Evolutionary conservation across 2,888 invertebrate genomes (phyloP).

Genomic region (Zonitis immaculata): DNA sequence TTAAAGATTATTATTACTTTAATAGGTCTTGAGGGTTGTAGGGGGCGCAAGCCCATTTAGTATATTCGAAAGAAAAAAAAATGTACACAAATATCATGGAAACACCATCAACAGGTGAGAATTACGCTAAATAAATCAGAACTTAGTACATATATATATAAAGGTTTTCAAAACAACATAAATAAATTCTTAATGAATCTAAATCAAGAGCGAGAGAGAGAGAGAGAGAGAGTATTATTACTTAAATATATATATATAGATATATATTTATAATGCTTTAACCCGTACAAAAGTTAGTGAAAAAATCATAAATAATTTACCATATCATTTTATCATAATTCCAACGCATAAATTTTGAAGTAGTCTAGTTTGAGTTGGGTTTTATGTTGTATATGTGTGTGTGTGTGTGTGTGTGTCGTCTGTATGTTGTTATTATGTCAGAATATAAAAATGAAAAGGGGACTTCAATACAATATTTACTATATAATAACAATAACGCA

Average conservation of each 20-base stretch:
- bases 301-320: slow-evolving; percentile 52
- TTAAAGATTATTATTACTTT: too few species aligned
- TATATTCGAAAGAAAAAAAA: too few species aligned
- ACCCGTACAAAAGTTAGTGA: slow-evolving; percentile 43
- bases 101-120: slow-evolving; percentile 33
- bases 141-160: slow-evolving; percentile 23
- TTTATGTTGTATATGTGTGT: slow-evolving; percentile 11
- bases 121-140: slow-evolving; percentile 31
- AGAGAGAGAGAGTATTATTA: slow-evolving; percentile 12
- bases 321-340: slow-evolving; percentile 49
- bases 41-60: too few species aligned
- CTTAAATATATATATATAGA: too few species aligned
- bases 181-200: slow-evolving; percentile 35
- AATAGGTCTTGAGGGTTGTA: too few species aligned
- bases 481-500: too few species aligned
- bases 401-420: too few species aligned
- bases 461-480: too few species aligned
- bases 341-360: slow-evolving; percentile 47
- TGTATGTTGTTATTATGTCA: too few species aligned
- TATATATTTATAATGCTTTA: slow-evolving; percentile 28
- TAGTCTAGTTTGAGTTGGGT: slow-evolving; percentile 31
- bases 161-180: slow-evolving; percentile 30
- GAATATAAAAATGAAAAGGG: too few species aligned
- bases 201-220: slow-evolving; percentile 18
- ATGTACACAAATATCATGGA: not conserved